A percentile compares a stretch with the other conserved stretches of the same genome.
These are phyloP conservation scores for Fistularia commersonii DNA, from an alignment of 2,797 vertebrate species.

Conservation along the genomic window DNA sequence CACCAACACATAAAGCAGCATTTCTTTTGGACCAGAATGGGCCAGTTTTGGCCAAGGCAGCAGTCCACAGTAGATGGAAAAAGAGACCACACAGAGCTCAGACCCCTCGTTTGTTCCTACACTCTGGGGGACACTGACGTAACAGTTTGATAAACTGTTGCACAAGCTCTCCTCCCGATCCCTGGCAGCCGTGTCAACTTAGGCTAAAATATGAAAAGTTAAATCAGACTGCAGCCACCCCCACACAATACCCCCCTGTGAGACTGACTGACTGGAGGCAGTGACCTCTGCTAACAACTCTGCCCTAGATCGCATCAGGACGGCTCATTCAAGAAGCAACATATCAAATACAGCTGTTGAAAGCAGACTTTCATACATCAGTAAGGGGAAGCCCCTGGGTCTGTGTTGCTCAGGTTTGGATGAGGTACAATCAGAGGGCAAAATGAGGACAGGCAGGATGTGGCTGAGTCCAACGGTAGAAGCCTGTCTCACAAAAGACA, in stretches of 20 bases:
- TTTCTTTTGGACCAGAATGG: slow-evolving; percentile 15
- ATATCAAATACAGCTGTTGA: slow-evolving; percentile 60
- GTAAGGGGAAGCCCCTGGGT: slow-evolving; percentile 17
- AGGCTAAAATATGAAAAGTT: slow-evolving; percentile 38
- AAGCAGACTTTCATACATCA: slow-evolving; percentile 39
- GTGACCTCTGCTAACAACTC: slow-evolving; percentile 18
- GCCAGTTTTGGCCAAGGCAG: slow-evolving; percentile 16
- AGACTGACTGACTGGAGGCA: slow-evolving; percentile 38
- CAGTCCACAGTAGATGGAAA: slow-evolving; percentile 22
- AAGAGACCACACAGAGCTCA: slow-evolving; percentile 59
- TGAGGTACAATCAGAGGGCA: slow-evolving; percentile 8
- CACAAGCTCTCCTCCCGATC: slow-evolving; percentile 46
- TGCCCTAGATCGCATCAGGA: slow-evolving; percentile 25
- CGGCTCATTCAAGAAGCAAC: slow-evolving; percentile 1
- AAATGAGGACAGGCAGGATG: slow-evolving; percentile 5
- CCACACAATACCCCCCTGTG: slow-evolving; percentile 23
- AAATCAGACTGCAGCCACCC: slow-evolving; percentile 30
- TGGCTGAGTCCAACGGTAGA: neutral
- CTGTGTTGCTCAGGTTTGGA: slow-evolving; percentile 15
- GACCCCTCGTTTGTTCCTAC: slow-evolving; percentile 26
- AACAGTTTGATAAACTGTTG: slow-evolving; percentile 60
- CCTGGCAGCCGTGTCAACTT: slow-evolving; percentile 22
- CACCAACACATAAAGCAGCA: slow-evolving; percentile 8
- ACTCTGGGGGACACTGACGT: slow-evolving; percentile 49
- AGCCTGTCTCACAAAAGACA: slow-evolving; percentile 10